These are phyloP conservation scores for Acrobeloides nanus DNA, from an alignment of 2,888 invertebrate genomes.

Conservation along the genomic window DNA sequence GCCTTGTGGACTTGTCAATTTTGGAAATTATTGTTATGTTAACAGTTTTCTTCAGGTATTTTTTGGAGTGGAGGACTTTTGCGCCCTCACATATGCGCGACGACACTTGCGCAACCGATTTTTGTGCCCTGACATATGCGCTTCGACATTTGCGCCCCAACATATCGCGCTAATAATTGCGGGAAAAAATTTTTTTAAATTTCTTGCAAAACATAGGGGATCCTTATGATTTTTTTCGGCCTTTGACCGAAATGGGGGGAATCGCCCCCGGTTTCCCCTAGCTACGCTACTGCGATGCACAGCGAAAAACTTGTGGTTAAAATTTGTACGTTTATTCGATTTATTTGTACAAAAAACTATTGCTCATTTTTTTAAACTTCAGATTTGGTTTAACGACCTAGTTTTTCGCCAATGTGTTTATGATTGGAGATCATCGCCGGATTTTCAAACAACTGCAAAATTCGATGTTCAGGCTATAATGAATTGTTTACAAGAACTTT, in stretches of 20 bases:
- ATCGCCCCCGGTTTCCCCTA: no score
- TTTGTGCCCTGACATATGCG: no score
- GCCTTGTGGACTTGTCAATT: conserved; percentile 45
- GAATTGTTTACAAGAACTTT: conserved; percentile 41
- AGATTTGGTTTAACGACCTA: conserved; percentile 51
- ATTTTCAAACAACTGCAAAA: conserved; percentile 24
- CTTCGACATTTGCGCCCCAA: no score
- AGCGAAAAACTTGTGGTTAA: neutral
- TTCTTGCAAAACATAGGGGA: no score
- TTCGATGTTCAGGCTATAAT: conserved; percentile 45
- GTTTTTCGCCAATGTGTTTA: conserved; percentile 47
- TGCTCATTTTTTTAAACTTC: conserved; percentile 10
- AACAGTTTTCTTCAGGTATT: conserved; percentile 50
- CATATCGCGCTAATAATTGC: no score
- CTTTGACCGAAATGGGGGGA: no score
- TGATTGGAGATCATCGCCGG: conserved; percentile 33
- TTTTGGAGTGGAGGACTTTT: neutral
- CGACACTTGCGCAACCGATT: no score
- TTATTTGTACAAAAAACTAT: neutral
- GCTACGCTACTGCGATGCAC: no score
- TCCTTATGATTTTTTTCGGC: no score
- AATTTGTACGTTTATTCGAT: neutral
- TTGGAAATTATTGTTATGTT: conserved; percentile 50
- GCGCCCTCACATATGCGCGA: no score
- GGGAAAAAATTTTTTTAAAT: no score